Evolutionary conservation across 2,113 vertebrate genomes (phyloP).

Genomic region (Anser cygnoides): DNA sequence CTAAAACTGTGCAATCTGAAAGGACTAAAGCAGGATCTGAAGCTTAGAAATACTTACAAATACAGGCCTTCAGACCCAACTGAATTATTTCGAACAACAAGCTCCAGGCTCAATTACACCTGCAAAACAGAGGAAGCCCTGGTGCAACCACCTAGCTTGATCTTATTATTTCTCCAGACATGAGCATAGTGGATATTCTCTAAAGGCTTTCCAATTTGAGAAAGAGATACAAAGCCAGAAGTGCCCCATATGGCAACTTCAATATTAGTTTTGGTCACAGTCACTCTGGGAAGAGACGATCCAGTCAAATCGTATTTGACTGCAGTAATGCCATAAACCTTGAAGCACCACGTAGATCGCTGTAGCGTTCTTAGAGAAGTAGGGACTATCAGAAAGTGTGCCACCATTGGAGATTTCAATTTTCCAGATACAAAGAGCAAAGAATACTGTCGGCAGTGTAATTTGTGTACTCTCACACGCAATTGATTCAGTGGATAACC

Average conservation of each 20-base stretch:
- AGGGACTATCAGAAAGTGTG: background rate
- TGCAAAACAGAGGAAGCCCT: background rate
- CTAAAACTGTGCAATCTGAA: background rate
- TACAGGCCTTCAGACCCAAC: background rate
- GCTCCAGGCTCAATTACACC: background rate
- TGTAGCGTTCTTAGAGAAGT: background rate
- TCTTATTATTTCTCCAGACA: background rate
- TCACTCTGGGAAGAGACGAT: background rate
- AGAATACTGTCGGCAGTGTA: background rate
- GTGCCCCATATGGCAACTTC: background rate
- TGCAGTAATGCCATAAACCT: background rate
- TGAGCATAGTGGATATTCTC: background rate
- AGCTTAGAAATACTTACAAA: background rate
- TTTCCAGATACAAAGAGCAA: background rate
- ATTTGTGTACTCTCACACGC: background rate
- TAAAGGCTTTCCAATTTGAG: background rate
- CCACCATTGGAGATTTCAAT: background rate
- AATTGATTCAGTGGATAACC: background rate
- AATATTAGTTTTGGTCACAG: background rate
- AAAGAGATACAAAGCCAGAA: background rate
- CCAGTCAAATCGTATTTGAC: background rate
- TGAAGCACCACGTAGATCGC: background rate
- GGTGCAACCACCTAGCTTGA: background rate
- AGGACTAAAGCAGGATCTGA: background rate
- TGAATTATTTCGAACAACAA: background rate